These are phyloP conservation scores for Heliothis subflexa DNA, from an alignment of 1,140 invertebrate species.

Conservation along the genomic window DNA sequence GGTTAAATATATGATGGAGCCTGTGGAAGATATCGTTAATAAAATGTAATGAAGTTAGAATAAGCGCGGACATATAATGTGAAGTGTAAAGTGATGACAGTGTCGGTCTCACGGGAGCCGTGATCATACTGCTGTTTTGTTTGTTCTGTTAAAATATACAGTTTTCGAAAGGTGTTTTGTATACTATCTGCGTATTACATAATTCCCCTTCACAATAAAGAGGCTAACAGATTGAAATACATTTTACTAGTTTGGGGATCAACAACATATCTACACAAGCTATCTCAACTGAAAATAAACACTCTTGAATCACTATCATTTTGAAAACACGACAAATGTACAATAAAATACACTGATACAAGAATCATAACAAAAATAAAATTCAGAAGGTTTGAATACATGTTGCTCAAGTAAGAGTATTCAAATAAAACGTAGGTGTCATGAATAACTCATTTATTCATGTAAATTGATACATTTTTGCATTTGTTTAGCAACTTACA, in stretches of 20 bases:
- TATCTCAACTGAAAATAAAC: background rate
- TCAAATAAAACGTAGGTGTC: slow-evolving; percentile 20
- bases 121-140: slow-evolving; percentile 56
- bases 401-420: slow-evolving; percentile 10
- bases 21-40: slow-evolving; percentile 60
- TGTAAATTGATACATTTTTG: slow-evolving; percentile 13
- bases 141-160: slow-evolving; percentile 51
- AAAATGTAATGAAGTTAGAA: slow-evolving; percentile 62
- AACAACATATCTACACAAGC: background rate
- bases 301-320: background rate
- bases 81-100: slow-evolving; percentile 60
- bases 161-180: slow-evolving; percentile 48
- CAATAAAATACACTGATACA: background rate
- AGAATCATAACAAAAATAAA: background rate
- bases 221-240: slow-evolving; percentile 46
- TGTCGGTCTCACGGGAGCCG: slow-evolving; percentile 34
- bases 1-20: slow-evolving; percentile 52
- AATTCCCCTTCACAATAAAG: slow-evolving; percentile 45
- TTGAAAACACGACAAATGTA: background rate
- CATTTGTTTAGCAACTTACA: slow-evolving; percentile 21
- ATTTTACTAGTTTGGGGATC: slow-evolving; percentile 10
- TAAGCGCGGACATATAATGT: slow-evolving; percentile 67
- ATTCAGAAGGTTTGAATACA: background rate
- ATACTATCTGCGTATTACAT: slow-evolving; percentile 44
- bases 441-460: slow-evolving; percentile 39